phyloP scores from a whole-genome alignment of 2,888 invertebrate species.

The Zonitis immaculata region DNA sequence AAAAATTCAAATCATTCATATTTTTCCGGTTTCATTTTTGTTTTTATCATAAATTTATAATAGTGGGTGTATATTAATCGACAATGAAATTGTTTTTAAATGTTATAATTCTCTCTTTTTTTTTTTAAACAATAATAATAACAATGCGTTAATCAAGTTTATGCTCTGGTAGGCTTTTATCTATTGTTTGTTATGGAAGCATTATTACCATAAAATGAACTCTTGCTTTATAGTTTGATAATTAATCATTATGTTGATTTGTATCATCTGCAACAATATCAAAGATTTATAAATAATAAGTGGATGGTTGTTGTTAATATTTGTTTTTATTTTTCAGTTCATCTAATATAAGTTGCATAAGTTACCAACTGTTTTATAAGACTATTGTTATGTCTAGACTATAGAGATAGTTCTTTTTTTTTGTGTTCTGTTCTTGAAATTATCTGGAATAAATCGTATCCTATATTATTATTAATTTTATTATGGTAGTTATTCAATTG shows the following conservation, averaged over 20 bases:
- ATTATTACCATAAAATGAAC: background rate
- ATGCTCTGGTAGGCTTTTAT: background rate
- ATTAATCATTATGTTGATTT: slow-evolving; percentile 2
- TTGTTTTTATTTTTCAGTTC: background rate
- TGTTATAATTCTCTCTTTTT: too few relatives aligned
- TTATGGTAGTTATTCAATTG: too few relatives aligned
- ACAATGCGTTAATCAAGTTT: background rate
- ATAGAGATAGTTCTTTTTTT: too few relatives aligned
- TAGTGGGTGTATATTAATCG: background rate
- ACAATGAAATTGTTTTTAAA: too few relatives aligned
- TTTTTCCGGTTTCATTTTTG: background rate
- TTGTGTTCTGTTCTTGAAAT: too few relatives aligned
- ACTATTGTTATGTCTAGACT: too few relatives aligned
- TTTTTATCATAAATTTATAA: background rate
- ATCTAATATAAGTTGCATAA: too few relatives aligned
- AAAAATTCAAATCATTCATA: too few relatives aligned
- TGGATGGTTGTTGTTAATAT: background rate
- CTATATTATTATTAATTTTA: too few relatives aligned
- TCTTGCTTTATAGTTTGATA: background rate
- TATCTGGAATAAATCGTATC: too few relatives aligned
- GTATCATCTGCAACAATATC: background rate
- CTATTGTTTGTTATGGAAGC: background rate
- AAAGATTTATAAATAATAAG: background rate
- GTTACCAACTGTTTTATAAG: too few relatives aligned
- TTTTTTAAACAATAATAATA: background rate